These are phyloP conservation scores for Apis laboriosa DNA, from an alignment of 1,140 invertebrate species.

Conservation along the genomic window DNA sequence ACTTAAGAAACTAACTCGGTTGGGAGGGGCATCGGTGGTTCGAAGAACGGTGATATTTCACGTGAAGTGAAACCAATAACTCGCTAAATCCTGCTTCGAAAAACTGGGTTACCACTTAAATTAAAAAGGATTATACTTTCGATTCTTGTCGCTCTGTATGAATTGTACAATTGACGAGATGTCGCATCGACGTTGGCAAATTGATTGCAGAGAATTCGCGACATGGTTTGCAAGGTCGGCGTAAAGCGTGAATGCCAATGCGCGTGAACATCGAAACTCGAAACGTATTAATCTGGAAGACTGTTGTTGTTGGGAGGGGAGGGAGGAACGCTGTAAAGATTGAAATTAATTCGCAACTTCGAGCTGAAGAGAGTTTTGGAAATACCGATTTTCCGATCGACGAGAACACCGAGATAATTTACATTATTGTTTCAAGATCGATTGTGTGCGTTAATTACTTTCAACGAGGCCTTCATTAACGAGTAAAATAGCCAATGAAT, in stretches of 20 bases:
- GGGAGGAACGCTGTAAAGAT: neutral
- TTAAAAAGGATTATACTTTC: neutral
- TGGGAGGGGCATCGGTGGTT: neutral
- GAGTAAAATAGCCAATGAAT: too few species aligned
- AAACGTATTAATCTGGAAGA: neutral
- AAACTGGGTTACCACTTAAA: neutral
- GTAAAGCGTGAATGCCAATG: too few species aligned
- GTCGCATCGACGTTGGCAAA: neutral
- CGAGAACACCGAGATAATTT: neutral
- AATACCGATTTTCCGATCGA: neutral
- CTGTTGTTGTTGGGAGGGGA: too few species aligned
- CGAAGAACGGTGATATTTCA: neutral
- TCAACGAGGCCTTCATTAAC: too few species aligned
- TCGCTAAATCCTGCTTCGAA: neutral
- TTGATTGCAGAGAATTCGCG: neutral
- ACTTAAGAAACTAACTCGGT: neutral
- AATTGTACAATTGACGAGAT: neutral
- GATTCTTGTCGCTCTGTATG: neutral
- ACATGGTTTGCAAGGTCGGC: neutral
- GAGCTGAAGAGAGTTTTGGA: neutral
- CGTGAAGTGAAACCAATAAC: neutral
- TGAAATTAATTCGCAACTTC: neutral
- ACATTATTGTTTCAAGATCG: neutral
- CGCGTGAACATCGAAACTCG: too few species aligned
- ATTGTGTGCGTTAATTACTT: neutral